Percentiles rank a stretch among this genome's conserved stretches.
phyloP scores from a whole-genome alignment of 2,888 invertebrate genomes.

The Stomorhina lunata region DNA sequence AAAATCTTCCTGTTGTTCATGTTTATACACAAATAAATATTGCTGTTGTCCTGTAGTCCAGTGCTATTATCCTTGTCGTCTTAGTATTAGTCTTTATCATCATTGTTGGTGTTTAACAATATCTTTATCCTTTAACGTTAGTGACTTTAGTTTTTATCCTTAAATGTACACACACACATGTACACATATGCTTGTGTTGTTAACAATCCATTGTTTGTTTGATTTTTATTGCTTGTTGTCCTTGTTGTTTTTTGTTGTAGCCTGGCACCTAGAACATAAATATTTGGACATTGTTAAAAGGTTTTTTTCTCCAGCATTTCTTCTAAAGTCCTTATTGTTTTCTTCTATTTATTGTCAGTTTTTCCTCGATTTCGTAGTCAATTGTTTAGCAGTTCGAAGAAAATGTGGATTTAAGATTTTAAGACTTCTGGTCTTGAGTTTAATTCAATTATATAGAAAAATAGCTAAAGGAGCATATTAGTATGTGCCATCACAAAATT shows the following conservation, averaged over 20 bases:
- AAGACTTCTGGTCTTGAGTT: not conserved
- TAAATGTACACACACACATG: no score
- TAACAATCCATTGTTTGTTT: slow-evolving; percentile 33
- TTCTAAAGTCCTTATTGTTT: not conserved
- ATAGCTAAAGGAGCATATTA: not conserved
- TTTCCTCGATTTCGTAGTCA: not conserved
- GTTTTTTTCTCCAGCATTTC: slow-evolving; percentile 23
- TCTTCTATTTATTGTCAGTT: not conserved
- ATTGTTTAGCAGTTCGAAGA: slow-evolving; percentile 20
- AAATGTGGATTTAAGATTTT: not conserved
- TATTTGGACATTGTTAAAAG: slow-evolving; percentile 67
- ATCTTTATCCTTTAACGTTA: slow-evolving; percentile 36
- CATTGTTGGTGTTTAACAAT: slow-evolving; percentile 9
- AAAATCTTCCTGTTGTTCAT: slow-evolving; percentile 23
- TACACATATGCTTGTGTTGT: not conserved
- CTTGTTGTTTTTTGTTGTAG: slow-evolving; percentile 28
- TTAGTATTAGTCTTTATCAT: not conserved
- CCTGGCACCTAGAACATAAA: slow-evolving; percentile 61
- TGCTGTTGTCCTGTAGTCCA: not conserved
- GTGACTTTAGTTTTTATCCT: slow-evolving; percentile 1
- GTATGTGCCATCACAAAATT: not conserved
- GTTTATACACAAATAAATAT: slow-evolving; percentile 9
- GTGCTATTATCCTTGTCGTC: not conserved
- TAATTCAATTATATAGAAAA: slow-evolving; percentile 12
- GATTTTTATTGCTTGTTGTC: slow-evolving; percentile 49